Evolutionary conservation across 2,113 vertebrate species (phyloP).

Genomic region (Carlito syrichta): DNA sequence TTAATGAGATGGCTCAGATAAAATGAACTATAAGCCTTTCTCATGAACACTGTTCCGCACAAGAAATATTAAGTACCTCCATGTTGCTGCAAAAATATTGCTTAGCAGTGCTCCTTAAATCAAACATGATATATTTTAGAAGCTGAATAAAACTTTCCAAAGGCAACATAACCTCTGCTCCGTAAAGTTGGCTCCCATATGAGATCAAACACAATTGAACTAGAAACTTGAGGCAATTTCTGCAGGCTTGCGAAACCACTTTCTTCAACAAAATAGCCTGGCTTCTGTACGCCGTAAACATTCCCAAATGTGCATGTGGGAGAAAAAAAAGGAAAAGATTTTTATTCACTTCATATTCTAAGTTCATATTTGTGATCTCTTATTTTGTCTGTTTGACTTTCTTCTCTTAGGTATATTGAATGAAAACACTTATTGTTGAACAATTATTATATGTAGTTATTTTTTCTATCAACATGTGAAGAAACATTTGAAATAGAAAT

Average conservation of each 20-base stretch:
- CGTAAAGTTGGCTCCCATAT: neutral
- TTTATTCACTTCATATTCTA: neutral
- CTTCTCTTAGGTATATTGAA: neutral
- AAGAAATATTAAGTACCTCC: slow-evolving; percentile 42
- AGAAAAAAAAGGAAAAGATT: neutral
- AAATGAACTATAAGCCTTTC: slow-evolving; percentile 44
- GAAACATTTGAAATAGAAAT: neutral
- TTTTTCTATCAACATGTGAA: neutral
- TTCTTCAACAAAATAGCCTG: neutral
- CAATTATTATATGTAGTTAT: neutral
- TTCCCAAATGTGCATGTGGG: neutral
- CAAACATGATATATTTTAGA: slow-evolving; percentile 3
- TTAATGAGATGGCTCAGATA: slow-evolving; percentile 58
- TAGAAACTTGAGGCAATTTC: neutral
- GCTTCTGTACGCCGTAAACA: neutral
- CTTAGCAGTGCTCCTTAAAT: slow-evolving; percentile 42
- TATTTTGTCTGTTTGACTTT: neutral
- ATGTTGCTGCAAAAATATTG: slow-evolving; percentile 38
- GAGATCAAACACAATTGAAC: neutral
- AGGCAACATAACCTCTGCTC: neutral
- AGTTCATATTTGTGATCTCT: neutral
- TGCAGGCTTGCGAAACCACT: neutral
- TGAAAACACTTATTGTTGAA: neutral
- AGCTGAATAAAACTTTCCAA: slow-evolving; percentile 19
- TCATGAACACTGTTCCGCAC: slow-evolving; percentile 30